Base-by-base conservation (phyloP, 2,113 vertebrate genomes). In the Esox niger region DNA sequence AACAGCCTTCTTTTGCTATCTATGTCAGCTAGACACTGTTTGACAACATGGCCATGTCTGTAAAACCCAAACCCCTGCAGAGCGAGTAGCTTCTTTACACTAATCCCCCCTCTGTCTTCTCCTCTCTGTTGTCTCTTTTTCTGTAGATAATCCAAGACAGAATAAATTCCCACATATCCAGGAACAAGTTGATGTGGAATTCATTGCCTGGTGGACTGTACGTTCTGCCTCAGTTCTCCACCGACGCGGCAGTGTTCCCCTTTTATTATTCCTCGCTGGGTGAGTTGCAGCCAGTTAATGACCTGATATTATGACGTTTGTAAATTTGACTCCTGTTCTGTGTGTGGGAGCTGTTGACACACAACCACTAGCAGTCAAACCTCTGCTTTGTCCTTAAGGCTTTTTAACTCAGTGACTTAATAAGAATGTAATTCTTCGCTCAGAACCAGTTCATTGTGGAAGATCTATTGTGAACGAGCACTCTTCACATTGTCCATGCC, bases 81-180 rank as follows among this genome's bases (percentile, higher is more conserved):
- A 43, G 38, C 49, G 6, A 21, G n/a, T 35, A 23, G 17, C 43
- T 46, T 32, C n/a, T 35, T 10, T 8, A 35, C 6, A 8, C 26
- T 61, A 60, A 31, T 56, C 30, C 11, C 17, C 23, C 29, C 52
- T 35, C 15, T 62, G 3, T 68, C 23, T 63, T 1, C 43, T 30
- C 59, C 38, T 5, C 55, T 33, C 15, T 62, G 3, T 6, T 55
- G 47, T 49, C 55, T 72, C 23, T 57, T 52, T 56, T 55, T 66
- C 15, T 20, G 20, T 76, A 93, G 92, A 91, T 92, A 56, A 90
- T 93, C 69, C 92, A 89, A 55, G 92, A 93, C 78, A 84, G 92
- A 0, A 85, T 93, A 64, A 82, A 88, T 68, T 85, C 83, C 6
- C 87, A 89, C 21, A 85, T 88, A 72, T 89, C 92, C 33, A 86